Percentiles rank a stretch among this genome's conserved stretches.
phyloP scores from a whole-genome alignment of 2,113 vertebrate species.

The Origma solitaria region DNA sequence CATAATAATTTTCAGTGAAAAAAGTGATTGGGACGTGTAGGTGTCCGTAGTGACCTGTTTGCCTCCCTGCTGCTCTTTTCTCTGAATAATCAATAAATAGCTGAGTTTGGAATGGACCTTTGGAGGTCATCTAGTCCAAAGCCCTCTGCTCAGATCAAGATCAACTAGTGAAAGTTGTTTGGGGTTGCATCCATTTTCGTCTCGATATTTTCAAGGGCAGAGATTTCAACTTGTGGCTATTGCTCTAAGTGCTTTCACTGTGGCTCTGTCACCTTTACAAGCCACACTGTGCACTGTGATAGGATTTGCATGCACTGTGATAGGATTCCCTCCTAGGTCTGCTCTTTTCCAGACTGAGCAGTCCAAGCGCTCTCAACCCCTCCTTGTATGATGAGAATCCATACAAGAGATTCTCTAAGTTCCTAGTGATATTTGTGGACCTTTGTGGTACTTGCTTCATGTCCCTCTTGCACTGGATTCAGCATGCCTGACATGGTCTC shows the following conservation, averaged over 20 bases:
- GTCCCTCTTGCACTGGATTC: neutral
- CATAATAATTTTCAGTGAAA: neutral
- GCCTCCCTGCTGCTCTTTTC: neutral
- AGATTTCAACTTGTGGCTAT: neutral
- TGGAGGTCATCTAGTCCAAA: neutral
- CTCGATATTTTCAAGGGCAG: neutral
- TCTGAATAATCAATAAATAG: neutral
- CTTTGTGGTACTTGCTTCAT: rapidly evolving
- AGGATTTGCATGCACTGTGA: no score
- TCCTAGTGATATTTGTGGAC: neutral
- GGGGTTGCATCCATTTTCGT: neutral
- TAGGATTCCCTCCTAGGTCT: neutral
- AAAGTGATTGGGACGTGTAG: neutral
- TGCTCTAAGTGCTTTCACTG: neutral
- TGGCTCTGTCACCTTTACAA: neutral
- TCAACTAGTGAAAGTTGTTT: neutral
- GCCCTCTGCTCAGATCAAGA: neutral
- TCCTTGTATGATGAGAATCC: neutral
- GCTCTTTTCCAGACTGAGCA: neutral
- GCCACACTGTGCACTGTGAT: no score
- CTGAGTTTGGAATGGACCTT: neutral
- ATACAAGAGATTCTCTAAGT: neutral
- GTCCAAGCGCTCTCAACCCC: neutral
- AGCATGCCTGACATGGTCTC: neutral
- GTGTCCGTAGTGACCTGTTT: neutral